Evolutionary conservation across 2,888 invertebrate genomes (phyloP).

Genomic region (Physocephala rufipes): DNA sequence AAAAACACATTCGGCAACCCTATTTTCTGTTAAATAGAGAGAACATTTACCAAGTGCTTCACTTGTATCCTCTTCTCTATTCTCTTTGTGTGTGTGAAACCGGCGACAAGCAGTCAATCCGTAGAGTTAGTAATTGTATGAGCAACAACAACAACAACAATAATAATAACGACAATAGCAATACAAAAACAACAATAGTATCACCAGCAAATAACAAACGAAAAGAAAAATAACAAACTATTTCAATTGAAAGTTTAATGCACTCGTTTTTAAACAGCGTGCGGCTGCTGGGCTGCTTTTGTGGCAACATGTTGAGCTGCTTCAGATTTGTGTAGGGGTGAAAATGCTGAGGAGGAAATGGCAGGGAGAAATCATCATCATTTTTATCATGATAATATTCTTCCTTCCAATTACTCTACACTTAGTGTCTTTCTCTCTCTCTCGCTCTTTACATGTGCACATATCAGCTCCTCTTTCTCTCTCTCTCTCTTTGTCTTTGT

Average conservation of each 20-base stretch:
- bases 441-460: too few relatives aligned
- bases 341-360: neutral
- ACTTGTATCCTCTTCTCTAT: too few relatives aligned
- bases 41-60: neutral
- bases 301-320: slow-evolving; percentile 19
- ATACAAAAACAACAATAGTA: neutral
- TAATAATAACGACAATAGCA: neutral
- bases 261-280: too few relatives aligned
- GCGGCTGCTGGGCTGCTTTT: slow-evolving; percentile 23
- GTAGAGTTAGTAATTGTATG: neutral
- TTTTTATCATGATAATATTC: too few relatives aligned
- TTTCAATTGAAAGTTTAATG: slow-evolving; percentile 35
- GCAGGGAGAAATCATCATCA: too few relatives aligned
- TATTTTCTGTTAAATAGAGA: neutral
- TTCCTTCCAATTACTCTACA: too few relatives aligned
- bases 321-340: neutral
- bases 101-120: neutral
- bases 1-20: neutral
- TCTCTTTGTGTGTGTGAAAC: neutral
- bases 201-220: neutral
- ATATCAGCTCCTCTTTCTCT: too few relatives aligned
- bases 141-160: neutral
- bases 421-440: too few relatives aligned
- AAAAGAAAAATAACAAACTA: slow-evolving; percentile 9
- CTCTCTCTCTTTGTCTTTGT: too few relatives aligned